Conservation (phyloP, 2,888 invertebrate genomes). For the Oxycera nigricornis region DNA sequence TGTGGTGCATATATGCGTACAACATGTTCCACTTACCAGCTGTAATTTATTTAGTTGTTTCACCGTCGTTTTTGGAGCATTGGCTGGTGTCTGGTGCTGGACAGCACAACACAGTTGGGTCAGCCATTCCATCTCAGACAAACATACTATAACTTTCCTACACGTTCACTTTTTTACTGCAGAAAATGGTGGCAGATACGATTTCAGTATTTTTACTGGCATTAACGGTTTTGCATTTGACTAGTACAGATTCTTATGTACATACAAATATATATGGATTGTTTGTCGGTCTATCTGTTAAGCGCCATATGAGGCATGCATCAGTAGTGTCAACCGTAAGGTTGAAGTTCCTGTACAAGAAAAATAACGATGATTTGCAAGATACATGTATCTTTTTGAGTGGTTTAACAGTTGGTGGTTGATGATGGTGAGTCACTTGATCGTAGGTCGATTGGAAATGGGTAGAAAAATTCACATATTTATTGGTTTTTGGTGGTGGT, state of each 20-base stretch:
- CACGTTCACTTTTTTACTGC: not conserved
- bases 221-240: no score
- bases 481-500: not conserved
- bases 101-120: not conserved
- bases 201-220: not conserved
- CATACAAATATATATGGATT: no score
- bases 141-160: not conserved
- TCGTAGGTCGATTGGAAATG: not conserved
- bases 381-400: not conserved
- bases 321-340: not conserved
- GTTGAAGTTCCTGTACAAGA: not conserved
- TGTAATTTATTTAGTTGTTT: slow-evolving; percentile 22
- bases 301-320: not conserved
- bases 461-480: not conserved
- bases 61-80: slow-evolving; percentile 15
- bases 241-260: no score
- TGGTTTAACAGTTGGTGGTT: not conserved
- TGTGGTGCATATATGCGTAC: not conserved
- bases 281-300: not conserved
- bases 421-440: not conserved
- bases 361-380: not conserved
- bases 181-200: slow-evolving; percentile 3
- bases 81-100: not conserved
- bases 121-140: not conserved
- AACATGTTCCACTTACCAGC: slow-evolving; percentile 6